Evolutionary conservation across 2,113 vertebrate species (phyloP).

Genomic region (Syrmaticus mikado): DNA sequence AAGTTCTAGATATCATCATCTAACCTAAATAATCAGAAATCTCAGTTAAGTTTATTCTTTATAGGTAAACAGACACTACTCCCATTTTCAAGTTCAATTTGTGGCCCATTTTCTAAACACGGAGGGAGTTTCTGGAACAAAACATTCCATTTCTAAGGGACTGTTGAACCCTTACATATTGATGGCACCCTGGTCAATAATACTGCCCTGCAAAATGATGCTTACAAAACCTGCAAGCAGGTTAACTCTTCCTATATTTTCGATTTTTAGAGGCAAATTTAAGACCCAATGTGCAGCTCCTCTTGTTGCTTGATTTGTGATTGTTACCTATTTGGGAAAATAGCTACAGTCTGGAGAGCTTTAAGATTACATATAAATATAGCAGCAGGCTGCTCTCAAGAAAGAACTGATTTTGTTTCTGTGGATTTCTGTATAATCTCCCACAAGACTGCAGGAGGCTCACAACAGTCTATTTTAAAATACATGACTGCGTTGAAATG

Average conservation of each 20-base stretch:
- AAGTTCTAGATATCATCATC: not conserved
- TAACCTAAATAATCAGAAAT: not conserved
- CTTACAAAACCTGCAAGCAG: not conserved
- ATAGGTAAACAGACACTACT: not conserved
- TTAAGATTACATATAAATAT: not conserved
- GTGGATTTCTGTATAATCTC: not conserved
- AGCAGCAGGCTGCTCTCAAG: not conserved
- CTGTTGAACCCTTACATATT: accelerated
- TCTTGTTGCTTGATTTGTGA: not conserved
- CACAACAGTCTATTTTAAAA: not conserved
- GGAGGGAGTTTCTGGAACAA: not conserved
- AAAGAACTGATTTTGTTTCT: not conserved
- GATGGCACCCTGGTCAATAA: not conserved
- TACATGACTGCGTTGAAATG: not conserved
- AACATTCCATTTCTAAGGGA: not conserved
- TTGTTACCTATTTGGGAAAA: not conserved
- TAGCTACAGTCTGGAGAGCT: not conserved
- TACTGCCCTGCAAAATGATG: not conserved
- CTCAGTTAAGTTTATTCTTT: not conserved
- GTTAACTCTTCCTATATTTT: not conserved
- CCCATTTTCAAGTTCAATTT: not conserved
- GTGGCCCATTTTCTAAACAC: not conserved
- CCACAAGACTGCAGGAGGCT: not conserved
- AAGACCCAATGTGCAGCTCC: not conserved
- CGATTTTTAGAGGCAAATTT: not conserved